Conservation (phyloP, 2,888 invertebrate genomes). For the Microplitis deprimator region DNA sequence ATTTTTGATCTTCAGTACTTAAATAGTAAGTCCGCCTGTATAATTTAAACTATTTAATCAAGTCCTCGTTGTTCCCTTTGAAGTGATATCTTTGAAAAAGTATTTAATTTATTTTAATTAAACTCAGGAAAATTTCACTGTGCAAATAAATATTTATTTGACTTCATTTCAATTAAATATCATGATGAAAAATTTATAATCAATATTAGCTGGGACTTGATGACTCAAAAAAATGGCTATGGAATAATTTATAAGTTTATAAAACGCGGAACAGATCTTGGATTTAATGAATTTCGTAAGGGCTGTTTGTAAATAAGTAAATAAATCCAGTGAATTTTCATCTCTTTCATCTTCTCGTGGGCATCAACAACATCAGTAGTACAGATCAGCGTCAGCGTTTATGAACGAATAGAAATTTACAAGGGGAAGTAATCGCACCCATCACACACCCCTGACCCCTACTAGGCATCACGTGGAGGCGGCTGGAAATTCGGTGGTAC, state of each 20-base stretch:
- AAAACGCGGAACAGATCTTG: background rate
- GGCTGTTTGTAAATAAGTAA: background rate
- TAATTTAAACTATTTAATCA: too few relatives aligned
- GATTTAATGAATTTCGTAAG: background rate
- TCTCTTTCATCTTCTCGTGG: background rate
- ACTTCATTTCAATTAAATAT: too few relatives aligned
- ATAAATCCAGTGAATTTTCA: background rate
- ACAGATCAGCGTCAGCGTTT: background rate
- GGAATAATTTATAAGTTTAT: background rate
- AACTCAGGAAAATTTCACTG: too few relatives aligned
- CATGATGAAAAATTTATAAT: too few relatives aligned
- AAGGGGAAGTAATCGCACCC: background rate
- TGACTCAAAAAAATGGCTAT: too few relatives aligned
- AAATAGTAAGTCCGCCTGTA: too few relatives aligned
- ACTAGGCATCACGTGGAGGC: background rate
- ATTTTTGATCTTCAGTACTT: too few relatives aligned
- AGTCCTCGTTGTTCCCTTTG: too few relatives aligned
- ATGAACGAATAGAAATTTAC: background rate
- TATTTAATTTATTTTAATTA: too few relatives aligned
- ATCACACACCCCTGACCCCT: background rate
- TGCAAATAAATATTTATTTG: too few relatives aligned
- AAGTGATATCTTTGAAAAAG: too few relatives aligned
- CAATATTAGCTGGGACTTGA: too few relatives aligned
- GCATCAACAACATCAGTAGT: slow-evolving; percentile 1
- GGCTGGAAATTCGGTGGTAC: slow-evolving; percentile 25